Base-by-base conservation (phyloP, 2,888 invertebrate genomes). In the Eupithecia insigniata region DNA sequence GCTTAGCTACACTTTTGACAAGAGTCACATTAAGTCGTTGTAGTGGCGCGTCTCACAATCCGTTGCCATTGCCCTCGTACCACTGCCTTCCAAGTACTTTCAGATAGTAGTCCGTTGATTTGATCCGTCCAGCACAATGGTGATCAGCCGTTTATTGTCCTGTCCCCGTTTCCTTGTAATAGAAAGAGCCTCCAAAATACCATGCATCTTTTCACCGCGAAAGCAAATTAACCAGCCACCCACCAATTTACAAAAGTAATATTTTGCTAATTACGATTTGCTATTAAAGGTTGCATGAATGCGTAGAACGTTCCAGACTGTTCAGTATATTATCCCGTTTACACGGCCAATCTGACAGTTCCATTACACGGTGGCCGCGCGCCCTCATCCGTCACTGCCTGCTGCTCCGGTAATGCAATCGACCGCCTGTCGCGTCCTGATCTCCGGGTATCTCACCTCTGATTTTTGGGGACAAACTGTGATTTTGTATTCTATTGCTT, bases 301-400 rank as follows among this genome's bases (percentile, higher is more conserved):
- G 26, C 22, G 55, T 55, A 26, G 26, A 55, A 26, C 55, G 55
- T 55, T 55, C 60, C 60, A 60, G 30, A 30, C 30, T 30, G 30
- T 60, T 60, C 28, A 60, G 64, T 39, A 36, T 64, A 70, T 73
- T 66, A 74, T 69, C 43, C 34, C 36, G 43, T 71, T 72, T 36
- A 67, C 70, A 72, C 58, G 67, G 43, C 14, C 64, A 68, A 84
- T 83, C 83, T 85, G 87, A 87, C 87, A 85, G 84, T 80, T 83
- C 84, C 81, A 90, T 89, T 88, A 87, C 84, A 87, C 86, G 86
- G 85, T 81, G 81, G 81, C 79, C 81, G 85, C 82, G 76, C 81
- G 77, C 84, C 81, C 81, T 82, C 83, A 83, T 84, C 82, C 81
- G 85, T 87, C 87, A 84, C 81, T 72, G 76, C 77, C 78, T 76